Conservation (phyloP, 2,113 vertebrate species). For the Corythaeola cristata region DNA sequence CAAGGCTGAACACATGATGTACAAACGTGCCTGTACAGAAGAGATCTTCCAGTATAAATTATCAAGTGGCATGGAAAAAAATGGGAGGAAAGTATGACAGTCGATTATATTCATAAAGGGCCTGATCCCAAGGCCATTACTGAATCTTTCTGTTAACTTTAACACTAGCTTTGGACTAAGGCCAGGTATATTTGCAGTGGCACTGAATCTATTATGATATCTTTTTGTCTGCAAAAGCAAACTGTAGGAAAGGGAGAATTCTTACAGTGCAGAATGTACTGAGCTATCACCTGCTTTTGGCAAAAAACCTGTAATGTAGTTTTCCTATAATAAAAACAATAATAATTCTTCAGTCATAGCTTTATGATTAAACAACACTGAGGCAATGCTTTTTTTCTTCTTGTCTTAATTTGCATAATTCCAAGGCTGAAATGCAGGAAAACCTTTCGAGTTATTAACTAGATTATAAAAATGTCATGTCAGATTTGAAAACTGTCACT, state of each 20-base stretch:
- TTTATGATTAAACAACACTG: constrained; percentile 3
- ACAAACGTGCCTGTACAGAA: neutral
- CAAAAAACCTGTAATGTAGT: neutral
- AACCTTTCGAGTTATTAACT: constrained; percentile 63
- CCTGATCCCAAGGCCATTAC: neutral
- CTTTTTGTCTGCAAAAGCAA: neutral
- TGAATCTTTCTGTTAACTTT: neutral
- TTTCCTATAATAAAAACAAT: constrained; percentile 29
- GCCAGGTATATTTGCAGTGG: neutral
- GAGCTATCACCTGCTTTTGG: neutral
- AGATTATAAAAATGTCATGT: constrained; percentile 65
- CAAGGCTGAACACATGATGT: neutral
- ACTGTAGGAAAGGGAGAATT: neutral
- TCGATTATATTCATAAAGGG: neutral
- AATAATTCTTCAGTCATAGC: constrained; percentile 2
- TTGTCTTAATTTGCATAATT: constrained; percentile 46
- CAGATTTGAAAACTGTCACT: constrained; percentile 69
- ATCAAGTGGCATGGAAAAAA: neutral
- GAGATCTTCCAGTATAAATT: neutral
- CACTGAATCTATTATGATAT: neutral
- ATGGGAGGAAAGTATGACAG: neutral
- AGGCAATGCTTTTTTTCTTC: neutral
- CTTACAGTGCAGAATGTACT: neutral
- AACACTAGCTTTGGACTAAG: neutral
- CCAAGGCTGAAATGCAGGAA: constrained; percentile 50